phyloP scores from a whole-genome alignment of 2,113 vertebrate genomes.

The Hymenochirus boettgeri region DNA sequence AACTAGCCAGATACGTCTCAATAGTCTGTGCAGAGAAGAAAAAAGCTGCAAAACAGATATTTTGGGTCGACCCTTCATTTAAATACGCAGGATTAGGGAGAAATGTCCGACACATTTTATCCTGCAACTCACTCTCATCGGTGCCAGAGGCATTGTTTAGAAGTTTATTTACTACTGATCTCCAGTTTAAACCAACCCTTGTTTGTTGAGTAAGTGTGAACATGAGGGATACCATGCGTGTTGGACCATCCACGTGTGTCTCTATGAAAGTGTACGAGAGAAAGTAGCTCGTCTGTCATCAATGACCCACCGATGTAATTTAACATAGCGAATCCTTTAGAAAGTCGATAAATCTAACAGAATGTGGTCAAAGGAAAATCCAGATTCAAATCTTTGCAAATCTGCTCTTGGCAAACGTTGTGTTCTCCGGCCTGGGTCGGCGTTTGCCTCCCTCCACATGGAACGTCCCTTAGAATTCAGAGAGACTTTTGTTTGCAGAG shows the following conservation, averaged over 20 bases:
- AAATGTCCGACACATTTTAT: too few relatives aligned
- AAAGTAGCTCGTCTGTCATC: neutral
- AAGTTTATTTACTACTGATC: too few relatives aligned
- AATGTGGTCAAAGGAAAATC: neutral
- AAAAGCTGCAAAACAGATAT: too few relatives aligned
- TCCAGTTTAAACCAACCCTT: too few relatives aligned
- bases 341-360: neutral
- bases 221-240: too few relatives aligned
- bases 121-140: too few relatives aligned
- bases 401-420: neutral
- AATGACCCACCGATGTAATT: neutral
- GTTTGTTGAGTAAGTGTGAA: too few relatives aligned
- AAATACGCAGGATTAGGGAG: too few relatives aligned
- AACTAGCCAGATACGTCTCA: too few relatives aligned
- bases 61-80: too few relatives aligned
- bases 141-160: too few relatives aligned
- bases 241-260: neutral
- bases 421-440: neutral
- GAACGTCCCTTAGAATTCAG: neutral
- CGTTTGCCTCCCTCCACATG: constrained; percentile 6
- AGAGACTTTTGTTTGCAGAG: constrained; percentile 25
- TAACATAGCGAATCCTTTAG: neutral
- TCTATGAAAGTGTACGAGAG: neutral
- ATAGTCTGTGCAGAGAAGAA: too few relatives aligned
- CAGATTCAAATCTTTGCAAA: constrained; percentile 1